phyloP scores from a whole-genome alignment of 2,113 vertebrate genomes.

The Azemiops feae region DNA sequence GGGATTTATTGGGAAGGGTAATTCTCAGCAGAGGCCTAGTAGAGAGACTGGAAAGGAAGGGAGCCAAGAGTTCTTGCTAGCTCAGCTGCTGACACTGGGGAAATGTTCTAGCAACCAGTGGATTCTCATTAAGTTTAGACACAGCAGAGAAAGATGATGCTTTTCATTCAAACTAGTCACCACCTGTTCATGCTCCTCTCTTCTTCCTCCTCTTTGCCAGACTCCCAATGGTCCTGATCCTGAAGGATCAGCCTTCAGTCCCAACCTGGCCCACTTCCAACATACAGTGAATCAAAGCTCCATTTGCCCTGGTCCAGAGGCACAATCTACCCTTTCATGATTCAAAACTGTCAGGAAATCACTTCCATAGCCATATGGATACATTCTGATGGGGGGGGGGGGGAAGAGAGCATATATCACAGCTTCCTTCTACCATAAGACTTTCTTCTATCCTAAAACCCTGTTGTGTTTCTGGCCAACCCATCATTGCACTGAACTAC shows the following conservation, averaged over 20 bases:
- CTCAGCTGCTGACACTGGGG: slow-evolving; percentile 18
- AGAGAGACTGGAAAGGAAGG: background rate
- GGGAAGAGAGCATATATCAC: background rate
- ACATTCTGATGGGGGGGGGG: background rate
- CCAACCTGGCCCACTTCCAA: background rate
- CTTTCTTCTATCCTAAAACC: background rate
- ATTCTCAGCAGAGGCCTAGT: background rate
- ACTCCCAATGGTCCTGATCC: background rate
- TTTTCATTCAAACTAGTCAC: background rate
- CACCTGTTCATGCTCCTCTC: slow-evolving; percentile 11
- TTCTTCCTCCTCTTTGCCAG: background rate
- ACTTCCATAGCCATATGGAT: background rate
- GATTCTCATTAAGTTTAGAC: slow-evolving; percentile 30
- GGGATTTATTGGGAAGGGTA: background rate
- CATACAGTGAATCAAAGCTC: background rate
- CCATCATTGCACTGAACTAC: background rate
- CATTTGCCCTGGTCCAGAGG: background rate
- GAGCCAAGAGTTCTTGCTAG: background rate
- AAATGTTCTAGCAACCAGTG: slow-evolving; percentile 25
- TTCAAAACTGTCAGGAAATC: background rate
- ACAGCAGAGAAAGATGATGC: slow-evolving; percentile 17
- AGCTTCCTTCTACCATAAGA: background rate
- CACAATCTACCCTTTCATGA: background rate
- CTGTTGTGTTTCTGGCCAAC: background rate
- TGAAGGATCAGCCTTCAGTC: background rate